Evolutionary conservation across 2,888 invertebrate genomes (phyloP).

Genomic region (Ophion costatus): DNA sequence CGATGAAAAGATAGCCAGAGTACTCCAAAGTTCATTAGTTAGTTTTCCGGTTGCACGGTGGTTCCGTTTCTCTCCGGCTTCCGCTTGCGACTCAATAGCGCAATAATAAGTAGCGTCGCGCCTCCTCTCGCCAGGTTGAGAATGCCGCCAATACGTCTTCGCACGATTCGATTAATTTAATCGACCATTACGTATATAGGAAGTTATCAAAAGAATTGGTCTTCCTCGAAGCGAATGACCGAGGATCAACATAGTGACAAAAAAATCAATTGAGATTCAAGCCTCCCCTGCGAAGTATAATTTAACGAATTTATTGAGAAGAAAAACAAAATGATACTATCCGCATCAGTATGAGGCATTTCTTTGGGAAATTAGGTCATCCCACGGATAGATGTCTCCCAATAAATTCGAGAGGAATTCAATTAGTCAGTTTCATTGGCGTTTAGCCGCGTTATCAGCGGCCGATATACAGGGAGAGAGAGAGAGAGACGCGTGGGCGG

Average conservation of each 20-base stretch:
- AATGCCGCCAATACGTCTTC: neutral
- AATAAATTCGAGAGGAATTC: neutral
- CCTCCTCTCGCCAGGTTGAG: neutral
- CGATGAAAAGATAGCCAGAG: conserved; percentile 7
- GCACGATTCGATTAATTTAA: neutral
- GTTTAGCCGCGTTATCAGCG: neutral
- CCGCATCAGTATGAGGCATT: neutral
- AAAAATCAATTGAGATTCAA: neutral
- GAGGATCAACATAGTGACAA: neutral
- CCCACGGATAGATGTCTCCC: neutral
- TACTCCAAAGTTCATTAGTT: conserved; percentile 56
- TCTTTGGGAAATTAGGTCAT: neutral
- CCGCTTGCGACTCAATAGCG: neutral
- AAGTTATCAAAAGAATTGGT: neutral
- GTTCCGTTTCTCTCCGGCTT: conserved; percentile 38
- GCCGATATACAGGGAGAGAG: neutral
- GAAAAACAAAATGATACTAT: neutral
- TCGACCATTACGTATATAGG: neutral
- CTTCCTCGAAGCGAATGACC: neutral
- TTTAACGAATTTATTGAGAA: neutral
- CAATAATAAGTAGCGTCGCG: neutral
- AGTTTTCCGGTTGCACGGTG: conserved; percentile 19
- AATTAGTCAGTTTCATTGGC: neutral
- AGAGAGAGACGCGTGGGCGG: neutral
- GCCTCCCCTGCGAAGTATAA: neutral